phyloP scores from a whole-genome alignment of 37 sponge, comb jelly and placozoan species.

The Beroe ovata region DNA sequence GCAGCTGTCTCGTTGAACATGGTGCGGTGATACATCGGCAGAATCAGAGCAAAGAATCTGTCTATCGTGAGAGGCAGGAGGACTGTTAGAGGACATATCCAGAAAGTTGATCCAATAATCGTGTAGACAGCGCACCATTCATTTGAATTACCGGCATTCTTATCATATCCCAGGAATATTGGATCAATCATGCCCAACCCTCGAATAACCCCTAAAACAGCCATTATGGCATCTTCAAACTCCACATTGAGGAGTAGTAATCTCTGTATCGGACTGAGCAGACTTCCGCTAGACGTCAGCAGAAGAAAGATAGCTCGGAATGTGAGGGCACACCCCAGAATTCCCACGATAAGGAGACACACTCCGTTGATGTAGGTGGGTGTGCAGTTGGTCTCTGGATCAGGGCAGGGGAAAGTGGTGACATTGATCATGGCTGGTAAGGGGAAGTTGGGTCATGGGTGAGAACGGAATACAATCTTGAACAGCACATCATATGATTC shows the following conservation, averaged over 20 bases:
- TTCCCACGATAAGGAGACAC: background rate
- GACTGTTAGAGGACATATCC: background rate
- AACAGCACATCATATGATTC: too few species aligned
- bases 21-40: background rate
- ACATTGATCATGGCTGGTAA: too few species aligned
- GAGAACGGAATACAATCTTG: too few species aligned
- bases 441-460: too few species aligned
- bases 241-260: background rate
- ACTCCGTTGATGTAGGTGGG: background rate
- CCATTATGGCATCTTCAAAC: background rate
- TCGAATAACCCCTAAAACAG: background rate
- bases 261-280: background rate
- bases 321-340: background rate
- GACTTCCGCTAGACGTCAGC: background rate
- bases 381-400: background rate
- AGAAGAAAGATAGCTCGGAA: background rate
- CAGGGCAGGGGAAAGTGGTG: background rate
- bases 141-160: background rate
- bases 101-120: background rate
- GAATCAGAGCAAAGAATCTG: background rate
- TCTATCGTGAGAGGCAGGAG: background rate
- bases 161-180: background rate
- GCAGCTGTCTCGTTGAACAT: background rate
- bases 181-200: background rate
- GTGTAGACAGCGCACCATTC: background rate